These are phyloP conservation scores for Amazonetta brasiliensis DNA, from an alignment of 2,797 vertebrate species.

Conservation along the genomic window DNA sequence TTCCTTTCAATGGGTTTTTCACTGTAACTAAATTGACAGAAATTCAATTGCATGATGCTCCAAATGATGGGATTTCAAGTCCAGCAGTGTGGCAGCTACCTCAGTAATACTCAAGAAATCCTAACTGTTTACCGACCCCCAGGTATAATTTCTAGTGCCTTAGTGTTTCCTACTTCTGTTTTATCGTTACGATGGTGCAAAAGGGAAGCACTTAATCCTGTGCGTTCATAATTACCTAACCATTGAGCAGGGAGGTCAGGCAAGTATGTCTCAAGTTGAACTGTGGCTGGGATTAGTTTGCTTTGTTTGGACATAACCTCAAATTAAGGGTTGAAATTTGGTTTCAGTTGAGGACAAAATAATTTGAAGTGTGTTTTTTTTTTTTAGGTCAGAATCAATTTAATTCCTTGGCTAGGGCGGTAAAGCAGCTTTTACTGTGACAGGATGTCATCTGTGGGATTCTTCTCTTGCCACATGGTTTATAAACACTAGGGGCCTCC, in stretches of 20 bases:
- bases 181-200: not conserved
- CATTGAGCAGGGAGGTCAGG: not conserved
- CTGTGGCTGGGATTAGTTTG: not conserved
- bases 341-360: not conserved
- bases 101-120: not conserved
- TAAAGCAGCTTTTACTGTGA: not conserved
- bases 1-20: not conserved
- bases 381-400: not conserved
- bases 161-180: not conserved
- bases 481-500: not conserved
- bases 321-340: not conserved
- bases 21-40: not conserved
- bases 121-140: no score
- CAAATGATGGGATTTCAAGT: not conserved
- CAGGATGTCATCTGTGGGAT: not conserved
- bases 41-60: not conserved
- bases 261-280: not conserved
- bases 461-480: rapidly evolving
- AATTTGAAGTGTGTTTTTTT: not conserved
- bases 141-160: not conserved
- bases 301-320: not conserved
- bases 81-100: not conserved
- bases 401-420: not conserved
- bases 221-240: not conserved
- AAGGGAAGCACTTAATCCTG: not conserved